Conservation (phyloP, 2,797 vertebrate genomes). For the Halcyon chelicuti region DNA sequence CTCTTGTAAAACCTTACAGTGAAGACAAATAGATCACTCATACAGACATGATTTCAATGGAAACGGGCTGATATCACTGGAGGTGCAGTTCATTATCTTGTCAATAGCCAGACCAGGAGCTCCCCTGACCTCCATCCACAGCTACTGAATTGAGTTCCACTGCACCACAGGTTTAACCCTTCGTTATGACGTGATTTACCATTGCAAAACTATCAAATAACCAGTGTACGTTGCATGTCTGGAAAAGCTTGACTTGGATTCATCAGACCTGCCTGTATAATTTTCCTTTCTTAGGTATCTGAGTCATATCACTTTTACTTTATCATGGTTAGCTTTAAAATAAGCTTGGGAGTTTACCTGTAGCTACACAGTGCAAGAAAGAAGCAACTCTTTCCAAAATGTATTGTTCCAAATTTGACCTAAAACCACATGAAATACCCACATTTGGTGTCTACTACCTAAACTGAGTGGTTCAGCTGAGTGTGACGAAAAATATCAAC, state of each 20-base stretch:
- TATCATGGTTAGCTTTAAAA: neutral
- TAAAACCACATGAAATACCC: neutral
- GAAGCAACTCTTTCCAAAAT: neutral
- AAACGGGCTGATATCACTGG: neutral
- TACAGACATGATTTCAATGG: neutral
- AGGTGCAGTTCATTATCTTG: constrained; percentile 9
- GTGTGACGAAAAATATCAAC: neutral
- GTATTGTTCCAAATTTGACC: neutral
- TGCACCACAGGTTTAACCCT: neutral
- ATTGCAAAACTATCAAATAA: neutral
- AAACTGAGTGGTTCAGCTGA: neutral
- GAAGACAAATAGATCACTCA: constrained; percentile 25
- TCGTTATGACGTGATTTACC: neutral
- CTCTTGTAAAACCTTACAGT: constrained; percentile 21
- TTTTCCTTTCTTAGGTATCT: neutral
- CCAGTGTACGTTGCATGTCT: neutral
- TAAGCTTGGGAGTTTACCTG: neutral
- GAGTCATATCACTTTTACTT: neutral
- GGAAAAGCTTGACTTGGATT: neutral
- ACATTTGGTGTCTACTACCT: neutral
- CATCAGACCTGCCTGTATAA: neutral
- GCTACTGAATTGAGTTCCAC: neutral
- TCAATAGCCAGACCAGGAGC: constrained; percentile 28
- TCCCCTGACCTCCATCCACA: neutral
- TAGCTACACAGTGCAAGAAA: neutral